Evolutionary conservation across 64 coral and sea anemone genomes (phyloP), one percentile per base, ranked within the genome.

Genomic region (Montipora sp.): DNA sequence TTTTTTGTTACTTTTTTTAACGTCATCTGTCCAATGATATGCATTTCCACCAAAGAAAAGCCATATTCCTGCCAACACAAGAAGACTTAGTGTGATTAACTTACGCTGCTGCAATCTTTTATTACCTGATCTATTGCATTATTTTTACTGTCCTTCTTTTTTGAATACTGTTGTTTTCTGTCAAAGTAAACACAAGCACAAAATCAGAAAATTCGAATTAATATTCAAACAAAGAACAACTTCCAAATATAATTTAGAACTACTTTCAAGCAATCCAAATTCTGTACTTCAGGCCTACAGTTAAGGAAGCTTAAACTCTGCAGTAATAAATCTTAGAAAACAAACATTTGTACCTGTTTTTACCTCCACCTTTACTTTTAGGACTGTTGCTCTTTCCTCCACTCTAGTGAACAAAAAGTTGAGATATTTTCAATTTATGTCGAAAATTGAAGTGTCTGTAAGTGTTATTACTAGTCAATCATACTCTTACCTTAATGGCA

Each of bases 401-500:
- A 78, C 18, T 83, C 45, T 89, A 10, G 18, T 85, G 21, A 60
- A 86, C 61, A 51, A 15, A 36, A 36, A 36, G 36, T 36, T 36
- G 36, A 1, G 44, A 47, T 63, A 16, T 51, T 67, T 48, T 11
- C 6, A 57, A 57, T 57, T 57, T 0, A 11, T 57, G 53, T 57
- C 53, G 11, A 6, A 11, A 57, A 6, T 57, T 57, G 11, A 57
- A 57, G 53, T 4, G 53, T 11, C 11, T 8, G 53, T 3, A 57
- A 57, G 53, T 57, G 6, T 57, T 6, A 57, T 57, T 57, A 6
- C 53, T 8, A 57, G 53, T 8, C 36, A 57, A 11, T 57, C 53
- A 57, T 57, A 11, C 9, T 7, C 75, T 20, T 93, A 98, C 97
- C 97, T 98, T 98, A 22, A 98, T 87, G 20, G 90, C 92, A 78